Evolutionary conservation across 2,888 invertebrate species (phyloP).

Genomic region (Invenusta paracnida): DNA sequence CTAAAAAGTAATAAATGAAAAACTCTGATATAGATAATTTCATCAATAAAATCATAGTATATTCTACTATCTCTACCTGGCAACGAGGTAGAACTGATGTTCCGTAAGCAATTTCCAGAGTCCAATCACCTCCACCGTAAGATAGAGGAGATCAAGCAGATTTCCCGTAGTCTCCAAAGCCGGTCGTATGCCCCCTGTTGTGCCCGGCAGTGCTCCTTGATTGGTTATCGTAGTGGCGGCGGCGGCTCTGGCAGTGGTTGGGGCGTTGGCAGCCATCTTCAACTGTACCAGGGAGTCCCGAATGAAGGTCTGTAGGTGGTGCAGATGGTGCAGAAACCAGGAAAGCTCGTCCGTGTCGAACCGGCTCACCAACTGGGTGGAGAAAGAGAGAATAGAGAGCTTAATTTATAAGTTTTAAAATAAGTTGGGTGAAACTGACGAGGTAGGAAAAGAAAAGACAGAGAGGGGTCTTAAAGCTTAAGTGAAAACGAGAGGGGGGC

Average conservation of each 20-base stretch:
- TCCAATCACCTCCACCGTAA: conserved; percentile 67
- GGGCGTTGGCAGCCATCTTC: conserved; percentile 21
- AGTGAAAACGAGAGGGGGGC: no score
- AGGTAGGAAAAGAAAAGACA: no score
- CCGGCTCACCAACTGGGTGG: not conserved
- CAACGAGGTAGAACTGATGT: conserved; percentile 76
- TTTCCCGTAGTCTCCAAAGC: not conserved
- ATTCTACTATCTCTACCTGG: no score
- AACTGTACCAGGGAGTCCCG: conserved; percentile 67
- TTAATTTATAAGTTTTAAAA: no score
- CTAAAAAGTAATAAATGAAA: not conserved
- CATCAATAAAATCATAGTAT: no score
- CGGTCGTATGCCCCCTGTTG: not conserved
- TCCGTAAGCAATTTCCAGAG: conserved; percentile 87
- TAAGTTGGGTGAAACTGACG: no score
- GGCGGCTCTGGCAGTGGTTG: not conserved
- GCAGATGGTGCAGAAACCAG: conserved; percentile 71
- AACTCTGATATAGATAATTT: not conserved
- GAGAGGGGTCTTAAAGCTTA: no score
- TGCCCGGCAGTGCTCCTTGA: not conserved
- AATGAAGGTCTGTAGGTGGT: conserved; percentile 72
- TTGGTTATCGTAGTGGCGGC: not conserved
- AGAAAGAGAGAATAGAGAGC: no score
- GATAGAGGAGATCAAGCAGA: conserved; percentile 31
- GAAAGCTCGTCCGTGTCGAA: conserved; percentile 68